Evolutionary conservation across 2,888 invertebrate genomes (phyloP).

Genomic region (Allophyes oxyacanthae): DNA sequence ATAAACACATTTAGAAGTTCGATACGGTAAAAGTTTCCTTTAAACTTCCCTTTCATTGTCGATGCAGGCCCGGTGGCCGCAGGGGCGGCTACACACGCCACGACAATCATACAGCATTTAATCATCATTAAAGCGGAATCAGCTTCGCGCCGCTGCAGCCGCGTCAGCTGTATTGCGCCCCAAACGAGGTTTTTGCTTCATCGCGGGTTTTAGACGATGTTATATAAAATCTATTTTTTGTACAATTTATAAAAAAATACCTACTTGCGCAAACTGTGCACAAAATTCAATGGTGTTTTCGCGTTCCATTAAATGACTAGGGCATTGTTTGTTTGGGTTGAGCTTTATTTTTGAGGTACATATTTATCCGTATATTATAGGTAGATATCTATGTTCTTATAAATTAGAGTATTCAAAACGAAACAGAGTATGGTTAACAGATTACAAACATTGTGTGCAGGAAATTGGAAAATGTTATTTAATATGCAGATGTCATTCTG

Average conservation of each 20-base stretch:
- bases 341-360: constrained; percentile 13
- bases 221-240: constrained; percentile 64
- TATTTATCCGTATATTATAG: neutral
- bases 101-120: constrained; percentile 86
- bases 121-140: constrained; percentile 88
- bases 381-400: neutral
- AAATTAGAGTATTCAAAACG: neutral
- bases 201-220: constrained; percentile 65
- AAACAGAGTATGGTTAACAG: neutral
- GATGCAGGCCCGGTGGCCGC: constrained; percentile 34
- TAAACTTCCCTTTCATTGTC: constrained; percentile 43
- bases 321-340: constrained; percentile 18
- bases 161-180: constrained; percentile 79
- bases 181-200: constrained; percentile 74
- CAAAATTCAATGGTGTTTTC: constrained; percentile 28
- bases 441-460: constrained; percentile 5
- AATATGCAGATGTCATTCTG: constrained; percentile 15
- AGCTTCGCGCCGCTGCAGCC: constrained; percentile 74
- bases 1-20: constrained; percentile 44
- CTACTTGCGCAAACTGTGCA: constrained; percentile 16
- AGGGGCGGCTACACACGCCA: constrained; percentile 67
- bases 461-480: neutral
- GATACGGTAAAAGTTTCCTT: constrained; percentile 47
- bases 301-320: constrained; percentile 18
- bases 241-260: constrained; percentile 14